These are phyloP conservation scores for Buathra laborator DNA, from an alignment of 2,888 invertebrate genomes.

Conservation along the genomic window DNA sequence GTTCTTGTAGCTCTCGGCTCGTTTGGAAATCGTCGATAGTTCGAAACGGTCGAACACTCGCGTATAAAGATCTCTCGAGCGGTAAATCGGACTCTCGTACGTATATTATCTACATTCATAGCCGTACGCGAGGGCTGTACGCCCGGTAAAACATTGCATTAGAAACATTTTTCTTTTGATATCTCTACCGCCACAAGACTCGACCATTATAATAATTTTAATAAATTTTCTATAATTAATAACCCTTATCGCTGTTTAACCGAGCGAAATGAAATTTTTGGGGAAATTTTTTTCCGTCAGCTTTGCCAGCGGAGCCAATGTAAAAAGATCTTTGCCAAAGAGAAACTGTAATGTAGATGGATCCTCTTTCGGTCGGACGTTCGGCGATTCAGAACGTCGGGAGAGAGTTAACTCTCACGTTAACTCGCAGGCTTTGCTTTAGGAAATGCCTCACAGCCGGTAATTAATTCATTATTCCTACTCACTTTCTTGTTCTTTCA, in stretches of 20 bases:
- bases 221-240: too few species aligned
- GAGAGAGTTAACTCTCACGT: slow-evolving; percentile 21
- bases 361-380: background rate
- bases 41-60: slow-evolving; percentile 39
- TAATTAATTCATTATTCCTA: slow-evolving; percentile 59
- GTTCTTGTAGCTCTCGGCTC: slow-evolving; percentile 10
- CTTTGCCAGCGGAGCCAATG: background rate
- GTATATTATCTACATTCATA: background rate
- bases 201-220: too few species aligned
- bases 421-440: background rate
- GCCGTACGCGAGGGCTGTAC: background rate
- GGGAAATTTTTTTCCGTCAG: background rate
- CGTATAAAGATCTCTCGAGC: slow-evolving; percentile 34
- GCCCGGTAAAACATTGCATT: background rate
- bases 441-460: slow-evolving; percentile 27
- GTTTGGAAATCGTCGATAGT: slow-evolving; percentile 51
- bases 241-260: too few species aligned
- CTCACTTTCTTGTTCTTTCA: slow-evolving; percentile 2
- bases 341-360: background rate
- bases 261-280: background rate
- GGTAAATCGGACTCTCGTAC: slow-evolving; percentile 29
- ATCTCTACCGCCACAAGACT: background rate
- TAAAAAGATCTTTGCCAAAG: background rate
- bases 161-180: background rate
- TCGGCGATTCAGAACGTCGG: slow-evolving; percentile 2